Conservation (phyloP, 1,140 invertebrate genomes). For the Drosophila watanabei region DNA sequence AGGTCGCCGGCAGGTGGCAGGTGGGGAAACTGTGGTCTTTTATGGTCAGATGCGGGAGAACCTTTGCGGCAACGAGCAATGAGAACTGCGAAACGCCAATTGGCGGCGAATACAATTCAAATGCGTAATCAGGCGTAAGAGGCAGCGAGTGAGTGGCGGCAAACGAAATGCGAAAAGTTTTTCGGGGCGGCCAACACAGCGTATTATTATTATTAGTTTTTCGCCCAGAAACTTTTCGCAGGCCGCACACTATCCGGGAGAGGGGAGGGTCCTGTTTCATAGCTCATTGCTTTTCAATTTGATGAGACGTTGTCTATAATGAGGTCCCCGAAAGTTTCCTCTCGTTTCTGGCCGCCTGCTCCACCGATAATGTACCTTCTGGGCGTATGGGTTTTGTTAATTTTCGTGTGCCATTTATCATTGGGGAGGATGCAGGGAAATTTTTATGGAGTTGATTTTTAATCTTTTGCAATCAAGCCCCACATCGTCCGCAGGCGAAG, state of each 20-base stretch:
- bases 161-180: constrained; percentile 83
- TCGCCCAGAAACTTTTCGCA: constrained; percentile 61
- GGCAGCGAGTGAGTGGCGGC: constrained; percentile 37
- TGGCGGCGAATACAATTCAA: constrained; percentile 72
- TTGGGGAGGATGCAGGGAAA: constrained; percentile 41
- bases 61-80: background rate
- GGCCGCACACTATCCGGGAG: constrained; percentile 43
- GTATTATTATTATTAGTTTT: constrained; percentile 84
- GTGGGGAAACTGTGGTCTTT: constrained; percentile 14
- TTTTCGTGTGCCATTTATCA: constrained; percentile 82
- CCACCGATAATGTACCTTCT: background rate
- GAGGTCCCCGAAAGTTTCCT: constrained; percentile 65
- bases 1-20: constrained; percentile 25
- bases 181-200: constrained; percentile 45
- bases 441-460: constrained; percentile 85
- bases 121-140: constrained; percentile 77
- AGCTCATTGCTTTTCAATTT: constrained; percentile 86
- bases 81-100: constrained; percentile 6
- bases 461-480: constrained; percentile 82
- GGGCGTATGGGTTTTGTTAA: constrained; percentile 56
- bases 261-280: constrained; percentile 65
- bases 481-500: background rate
- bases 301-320: constrained; percentile 85
- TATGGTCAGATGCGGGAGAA: constrained; percentile 17
- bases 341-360: background rate